Percentiles rank a stretch among this genome's conserved stretches.
Conservation (phyloP, 2,113 vertebrate genomes). For the Sander vitreus region DNA sequence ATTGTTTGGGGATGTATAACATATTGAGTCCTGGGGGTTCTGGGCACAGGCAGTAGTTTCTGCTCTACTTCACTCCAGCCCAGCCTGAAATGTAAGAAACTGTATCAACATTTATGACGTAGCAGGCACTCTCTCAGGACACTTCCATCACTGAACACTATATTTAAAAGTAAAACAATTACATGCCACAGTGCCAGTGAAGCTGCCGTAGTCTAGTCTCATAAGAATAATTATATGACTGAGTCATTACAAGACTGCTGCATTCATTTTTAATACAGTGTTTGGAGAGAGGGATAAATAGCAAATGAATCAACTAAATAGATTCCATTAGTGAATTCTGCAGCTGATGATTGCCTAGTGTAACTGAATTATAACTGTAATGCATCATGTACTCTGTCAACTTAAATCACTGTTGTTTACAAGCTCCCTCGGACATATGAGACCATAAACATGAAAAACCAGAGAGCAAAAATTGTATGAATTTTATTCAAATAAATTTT, state of each 20-base stretch:
- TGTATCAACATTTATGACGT: conserved; percentile 45
- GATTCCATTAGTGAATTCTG: conserved; percentile 43
- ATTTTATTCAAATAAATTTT: conserved; percentile 55
- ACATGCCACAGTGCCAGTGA: conserved; percentile 14
- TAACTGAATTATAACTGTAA: background rate
- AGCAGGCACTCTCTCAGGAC: conserved; percentile 32
- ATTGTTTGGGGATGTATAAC: conserved; percentile 59
- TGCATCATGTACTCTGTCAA: conserved; percentile 10
- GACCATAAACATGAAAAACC: background rate
- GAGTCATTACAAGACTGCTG: conserved; percentile 22
- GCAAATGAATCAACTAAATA: conserved; percentile 28
- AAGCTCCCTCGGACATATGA: background rate
- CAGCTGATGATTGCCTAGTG: conserved; percentile 13
- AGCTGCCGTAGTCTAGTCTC: conserved; percentile 5
- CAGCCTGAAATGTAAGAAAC: conserved; percentile 48
- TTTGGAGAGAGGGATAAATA: background rate
- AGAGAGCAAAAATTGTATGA: conserved; percentile 15
- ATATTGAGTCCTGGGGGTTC: conserved; percentile 49
- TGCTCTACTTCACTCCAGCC: conserved; percentile 72
- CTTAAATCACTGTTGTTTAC: conserved; percentile 21
- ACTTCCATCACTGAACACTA: conserved; percentile 24
- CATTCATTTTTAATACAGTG: conserved; percentile 20
- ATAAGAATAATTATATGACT: conserved; percentile 14
- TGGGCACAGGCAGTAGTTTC: conserved; percentile 59
- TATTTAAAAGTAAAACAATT: conserved; percentile 46